These are phyloP conservation scores for Archivesica marissinica DNA, from an alignment of 1,140 invertebrate species.

Conservation along the genomic window DNA sequence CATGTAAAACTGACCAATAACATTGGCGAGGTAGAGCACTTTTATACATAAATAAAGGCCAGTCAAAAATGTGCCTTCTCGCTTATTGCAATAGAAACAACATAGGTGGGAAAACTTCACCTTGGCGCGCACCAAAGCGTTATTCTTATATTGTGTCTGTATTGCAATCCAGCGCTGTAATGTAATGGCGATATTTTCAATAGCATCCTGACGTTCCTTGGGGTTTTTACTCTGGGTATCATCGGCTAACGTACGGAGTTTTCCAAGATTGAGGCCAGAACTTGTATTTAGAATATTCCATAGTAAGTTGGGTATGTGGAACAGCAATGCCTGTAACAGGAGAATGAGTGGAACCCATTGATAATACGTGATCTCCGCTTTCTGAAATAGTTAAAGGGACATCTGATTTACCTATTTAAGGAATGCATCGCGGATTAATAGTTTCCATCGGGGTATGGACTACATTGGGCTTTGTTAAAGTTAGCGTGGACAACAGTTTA, in stretches of 20 bases:
- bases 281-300: constrained; percentile 74
- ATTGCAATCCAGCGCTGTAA: constrained; percentile 73
- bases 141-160: constrained; percentile 66
- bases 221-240: constrained; percentile 59
- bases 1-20: constrained; percentile 79
- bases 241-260: constrained; percentile 88
- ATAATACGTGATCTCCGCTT: constrained; percentile 92
- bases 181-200: constrained; percentile 68
- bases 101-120: constrained; percentile 67
- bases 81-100: constrained; percentile 81
- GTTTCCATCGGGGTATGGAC: too few species aligned
- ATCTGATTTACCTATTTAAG: too few species aligned
- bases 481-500: too few species aligned
- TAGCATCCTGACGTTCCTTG: constrained; percentile 67
- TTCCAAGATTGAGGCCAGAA: constrained; percentile 74
- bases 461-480: too few species aligned
- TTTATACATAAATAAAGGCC: constrained; percentile 83
- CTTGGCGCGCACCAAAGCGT: constrained; percentile 63
- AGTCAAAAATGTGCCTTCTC: constrained; percentile 84
- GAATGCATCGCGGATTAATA: too few species aligned
- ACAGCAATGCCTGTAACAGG: constrained; percentile 95
- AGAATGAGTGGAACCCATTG: constrained; percentile 98
- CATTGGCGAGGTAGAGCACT: constrained; percentile 77
- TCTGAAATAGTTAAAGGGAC: constrained; percentile 78
- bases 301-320: constrained; percentile 93